Evolutionary conservation across 2,797 vertebrate species (phyloP), one percentile per base, ranked within the genome.

Genomic region (Sebastes vulpes): DNA sequence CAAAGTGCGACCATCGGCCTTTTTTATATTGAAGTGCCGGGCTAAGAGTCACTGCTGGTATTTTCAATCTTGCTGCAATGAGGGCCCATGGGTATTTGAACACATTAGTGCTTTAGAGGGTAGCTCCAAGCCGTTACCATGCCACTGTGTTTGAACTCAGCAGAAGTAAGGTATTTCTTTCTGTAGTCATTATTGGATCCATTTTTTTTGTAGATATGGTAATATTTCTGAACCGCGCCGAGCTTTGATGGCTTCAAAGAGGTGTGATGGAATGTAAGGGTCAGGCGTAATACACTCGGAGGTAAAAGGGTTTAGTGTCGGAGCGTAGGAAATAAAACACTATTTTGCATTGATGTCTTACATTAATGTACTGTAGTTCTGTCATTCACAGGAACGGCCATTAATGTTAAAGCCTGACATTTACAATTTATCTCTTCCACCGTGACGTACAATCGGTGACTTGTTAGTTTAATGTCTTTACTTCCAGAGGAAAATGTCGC

Each of bases 131-230:
- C 77, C 5, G 58, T 74, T 57, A 71, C 81, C 67, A 6, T 81
- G 81, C 81, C 72, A 78, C 84, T 68, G 68, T 76, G 81, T 88
- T 85, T 89, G 89, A 94, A 93, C 89, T 85, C 85, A 6, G 57
- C 57, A 57, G 48, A 76, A 84, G 64, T 32, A 60, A 65, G 32
- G 75, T 74, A 68, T 86, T 84, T 77, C 77, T 77, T 50, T 80
- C 80, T 52, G 20, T 16, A 42, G 71, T 74, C 75, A 58, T 81
- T 69, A 79, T 57, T 46, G 32, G 73, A 83, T 80, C 57, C 23
- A 64, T 85, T 89, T 82, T 60, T 75, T 75, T 77, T 83, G 65
- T 52, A 79, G 60, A 78, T 84, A 79, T 70, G 52, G 14, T 81
- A 68, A 84, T 76, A 68, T 54, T 61, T 80, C 42, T 67, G 72